phyloP scores from a whole-genome alignment of 2,113 vertebrate genomes.

The Tetrao urogallus region DNA sequence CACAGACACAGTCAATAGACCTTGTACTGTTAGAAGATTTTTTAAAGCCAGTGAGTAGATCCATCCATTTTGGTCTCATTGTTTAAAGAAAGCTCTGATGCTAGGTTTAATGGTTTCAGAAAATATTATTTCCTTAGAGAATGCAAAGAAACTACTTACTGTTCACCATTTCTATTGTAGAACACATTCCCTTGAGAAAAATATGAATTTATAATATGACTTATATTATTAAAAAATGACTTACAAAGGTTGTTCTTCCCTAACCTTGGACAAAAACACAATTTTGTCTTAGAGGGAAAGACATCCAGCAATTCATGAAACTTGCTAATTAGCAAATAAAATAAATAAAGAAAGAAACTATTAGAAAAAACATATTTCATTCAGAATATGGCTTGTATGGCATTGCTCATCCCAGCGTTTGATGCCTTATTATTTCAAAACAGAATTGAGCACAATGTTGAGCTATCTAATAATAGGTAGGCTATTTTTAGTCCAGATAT shows the following conservation, averaged over 20 bases:
- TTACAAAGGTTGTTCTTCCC: background rate
- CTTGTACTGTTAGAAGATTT: conserved; percentile 13
- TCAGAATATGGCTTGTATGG: background rate
- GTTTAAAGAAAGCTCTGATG: background rate
- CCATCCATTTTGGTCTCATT: background rate
- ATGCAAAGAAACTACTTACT: background rate
- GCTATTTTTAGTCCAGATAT: background rate
- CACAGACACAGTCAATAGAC: background rate
- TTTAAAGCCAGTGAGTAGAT: background rate
- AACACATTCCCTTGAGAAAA: background rate
- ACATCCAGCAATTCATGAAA: background rate
- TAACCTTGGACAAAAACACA: background rate
- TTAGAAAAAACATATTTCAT: background rate
- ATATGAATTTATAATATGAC: background rate
- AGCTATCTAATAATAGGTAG: background rate
- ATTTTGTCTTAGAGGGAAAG: background rate
- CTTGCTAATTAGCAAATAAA: background rate
- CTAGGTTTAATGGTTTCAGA: background rate
- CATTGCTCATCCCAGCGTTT: background rate
- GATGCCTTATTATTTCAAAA: background rate
- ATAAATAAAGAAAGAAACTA: background rate
- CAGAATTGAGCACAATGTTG: background rate
- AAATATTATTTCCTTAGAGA: background rate
- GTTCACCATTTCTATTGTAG: background rate
- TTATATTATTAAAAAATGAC: background rate